Percentiles rank a stretch among this genome's conserved stretches.
Evolutionary conservation across 2,113 vertebrate species (phyloP).

Genomic region (Cololabis saira): DNA sequence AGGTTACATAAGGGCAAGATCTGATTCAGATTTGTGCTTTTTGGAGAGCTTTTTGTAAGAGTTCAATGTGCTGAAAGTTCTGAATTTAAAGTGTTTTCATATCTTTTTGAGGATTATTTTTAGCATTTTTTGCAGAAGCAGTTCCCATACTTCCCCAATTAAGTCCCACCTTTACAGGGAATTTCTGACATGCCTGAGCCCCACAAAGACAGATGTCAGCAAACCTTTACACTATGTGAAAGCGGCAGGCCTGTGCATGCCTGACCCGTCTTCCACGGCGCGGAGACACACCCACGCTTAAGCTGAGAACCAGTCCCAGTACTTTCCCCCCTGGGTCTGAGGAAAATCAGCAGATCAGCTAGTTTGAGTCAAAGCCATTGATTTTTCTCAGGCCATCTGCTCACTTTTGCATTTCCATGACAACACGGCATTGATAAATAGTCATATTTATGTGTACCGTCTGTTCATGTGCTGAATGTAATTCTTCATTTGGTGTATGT

Average conservation of each 20-base stretch:
- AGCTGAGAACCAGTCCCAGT: constrained; percentile 33
- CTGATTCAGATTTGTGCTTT: neutral
- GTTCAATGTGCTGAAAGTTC: too few relatives aligned
- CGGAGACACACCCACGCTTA: constrained; percentile 6
- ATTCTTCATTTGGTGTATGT: constrained; percentile 7
- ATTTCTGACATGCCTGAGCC: constrained; percentile 20
- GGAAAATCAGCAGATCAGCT: constrained; percentile 53
- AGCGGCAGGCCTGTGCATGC: constrained; percentile 14
- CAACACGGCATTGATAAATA: constrained; percentile 61
- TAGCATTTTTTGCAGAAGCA: neutral
- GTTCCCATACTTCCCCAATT: too few relatives aligned
- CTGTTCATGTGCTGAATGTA: constrained; percentile 45
- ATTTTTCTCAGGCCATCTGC: constrained; percentile 73
- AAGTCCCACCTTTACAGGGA: constrained; percentile 1
- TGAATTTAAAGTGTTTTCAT: too few relatives aligned
- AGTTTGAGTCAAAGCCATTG: constrained; percentile 61
- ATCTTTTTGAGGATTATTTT: neutral
- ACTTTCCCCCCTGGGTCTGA: constrained; percentile 24
- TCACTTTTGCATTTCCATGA: constrained; percentile 69
- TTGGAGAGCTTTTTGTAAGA: too few relatives aligned
- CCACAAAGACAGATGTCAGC: neutral
- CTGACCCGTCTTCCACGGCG: neutral
- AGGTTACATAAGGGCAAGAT: neutral
- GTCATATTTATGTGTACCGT: constrained; percentile 63
- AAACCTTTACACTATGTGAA: neutral